phyloP scores from a whole-genome alignment of 2,797 vertebrate species.

The Pseudotriccus pelzelni region DNA sequence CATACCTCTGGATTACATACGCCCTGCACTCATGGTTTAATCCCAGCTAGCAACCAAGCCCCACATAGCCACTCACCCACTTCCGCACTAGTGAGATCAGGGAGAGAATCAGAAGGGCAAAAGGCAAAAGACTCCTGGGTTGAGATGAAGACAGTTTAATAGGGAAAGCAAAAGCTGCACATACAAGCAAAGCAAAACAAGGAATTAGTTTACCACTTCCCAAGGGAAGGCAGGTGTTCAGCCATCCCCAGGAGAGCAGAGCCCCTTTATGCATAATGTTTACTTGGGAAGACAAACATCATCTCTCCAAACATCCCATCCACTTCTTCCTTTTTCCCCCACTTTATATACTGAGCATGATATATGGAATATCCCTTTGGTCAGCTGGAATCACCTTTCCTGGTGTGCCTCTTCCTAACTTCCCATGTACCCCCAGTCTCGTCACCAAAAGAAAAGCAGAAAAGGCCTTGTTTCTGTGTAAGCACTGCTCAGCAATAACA shows the following conservation, averaged over 20 bases:
- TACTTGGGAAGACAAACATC: background rate
- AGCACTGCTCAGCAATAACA: background rate
- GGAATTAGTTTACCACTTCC: background rate
- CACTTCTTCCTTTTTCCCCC: background rate
- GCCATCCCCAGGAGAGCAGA: background rate
- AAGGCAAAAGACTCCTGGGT: accelerated
- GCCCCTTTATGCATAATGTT: background rate
- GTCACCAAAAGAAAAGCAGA: background rate
- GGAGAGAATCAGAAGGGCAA: background rate
- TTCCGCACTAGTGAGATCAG: background rate
- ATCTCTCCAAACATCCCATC: background rate
- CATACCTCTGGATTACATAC: background rate
- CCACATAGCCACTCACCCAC: accelerated
- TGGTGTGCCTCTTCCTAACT: background rate
- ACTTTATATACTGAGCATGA: too few species aligned
- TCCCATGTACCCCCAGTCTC: background rate
- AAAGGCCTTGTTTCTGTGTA: background rate
- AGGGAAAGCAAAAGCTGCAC: background rate
- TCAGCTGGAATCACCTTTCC: background rate
- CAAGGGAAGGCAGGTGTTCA: background rate
- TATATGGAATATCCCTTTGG: background rate
- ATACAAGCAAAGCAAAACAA: background rate
- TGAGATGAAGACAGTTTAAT: background rate
- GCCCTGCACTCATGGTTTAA: background rate
- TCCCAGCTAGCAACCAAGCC: background rate